Base-by-base conservation (phyloP, 2,888 invertebrate genomes). In the Dicyrtomina minuta region DNA sequence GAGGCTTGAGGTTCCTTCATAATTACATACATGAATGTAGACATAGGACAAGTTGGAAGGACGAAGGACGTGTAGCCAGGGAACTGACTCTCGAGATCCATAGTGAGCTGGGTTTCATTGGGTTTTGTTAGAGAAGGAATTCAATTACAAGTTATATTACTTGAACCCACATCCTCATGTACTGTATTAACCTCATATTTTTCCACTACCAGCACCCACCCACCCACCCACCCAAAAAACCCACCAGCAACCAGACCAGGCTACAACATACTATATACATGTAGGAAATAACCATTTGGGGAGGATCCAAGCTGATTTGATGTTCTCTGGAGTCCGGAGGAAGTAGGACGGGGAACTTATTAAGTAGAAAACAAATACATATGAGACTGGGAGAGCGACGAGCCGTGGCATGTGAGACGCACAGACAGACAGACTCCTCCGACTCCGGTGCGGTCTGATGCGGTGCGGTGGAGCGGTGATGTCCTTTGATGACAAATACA, bases 321-420 rank as follows among this genome's bases (percentile, higher is more conserved):
- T 68, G 70, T 70, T 70, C 74, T 62, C 62, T 71, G 70, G 70
- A 70, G 73, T 66, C 68, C 69, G 70, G 66, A 70, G 64, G 70
- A 67, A 70, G 65, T 66, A 33, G 24, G 61, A 67, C n/a, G 53
- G 61, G 65, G 66, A 66, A 66, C 70, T 69, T 70, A 71, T 73
- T 67, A 68, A 68, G 73, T 70, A 49, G 71, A 69, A 71, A 51
- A 64, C 46, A 46, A 64, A 64, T 64, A 64, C 27, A 46, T 39
- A 27, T 64, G 12, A 15, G 15, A 12, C 27, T 12, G n/a, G n/a
- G n/a, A n/a, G n/a, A n/a, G n/a, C n/a, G n/a, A n/a, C n/a, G n/a
- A n/a, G n/a, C n/a, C n/a, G n/a, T n/a, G n/a, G n/a, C n/a, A n/a
- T n/a, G n/a, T n/a, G n/a, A n/a, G n/a, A n/a, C n/a, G n/a, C n/a